A percentile compares a stretch with the other conserved stretches of the same genome.
Evolutionary conservation across 2,797 vertebrate species (phyloP).

Genomic region (Spatula versicolor): DNA sequence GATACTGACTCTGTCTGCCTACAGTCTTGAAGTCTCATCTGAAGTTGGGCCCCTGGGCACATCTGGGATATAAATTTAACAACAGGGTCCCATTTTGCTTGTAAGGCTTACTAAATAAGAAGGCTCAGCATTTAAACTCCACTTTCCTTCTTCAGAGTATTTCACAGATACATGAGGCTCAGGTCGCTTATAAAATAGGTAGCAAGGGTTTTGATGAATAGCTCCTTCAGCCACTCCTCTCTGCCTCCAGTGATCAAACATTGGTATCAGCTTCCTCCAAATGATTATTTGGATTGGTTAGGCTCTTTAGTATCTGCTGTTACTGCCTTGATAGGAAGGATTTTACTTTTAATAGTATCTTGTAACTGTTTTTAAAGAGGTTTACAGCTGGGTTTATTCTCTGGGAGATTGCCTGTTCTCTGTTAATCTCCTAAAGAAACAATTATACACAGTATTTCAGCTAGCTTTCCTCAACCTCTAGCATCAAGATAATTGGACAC

Average conservation of each 20-base stretch:
- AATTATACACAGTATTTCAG: slow-evolving; percentile 14
- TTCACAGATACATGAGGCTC: fast-evolving
- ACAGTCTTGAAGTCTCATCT: not conserved
- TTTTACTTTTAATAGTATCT: slow-evolving; percentile 28
- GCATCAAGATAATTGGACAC: not conserved
- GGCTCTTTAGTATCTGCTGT: slow-evolving; percentile 13
- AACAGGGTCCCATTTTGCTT: not conserved
- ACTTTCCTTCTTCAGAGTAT: not conserved
- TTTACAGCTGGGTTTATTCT: slow-evolving; percentile 32
- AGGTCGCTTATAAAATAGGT: not conserved
- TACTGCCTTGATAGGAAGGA: not conserved
- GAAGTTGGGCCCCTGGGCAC: not conserved
- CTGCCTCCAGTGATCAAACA: not conserved
- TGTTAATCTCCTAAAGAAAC: slow-evolving; percentile 41
- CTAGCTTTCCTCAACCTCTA: slow-evolving; percentile 15
- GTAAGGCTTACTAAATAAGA: not conserved
- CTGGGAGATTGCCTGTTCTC: not conserved
- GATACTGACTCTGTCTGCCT: not conserved
- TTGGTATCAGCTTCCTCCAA: not conserved
- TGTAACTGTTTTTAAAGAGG: slow-evolving; percentile 29
- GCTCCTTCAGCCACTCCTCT: not conserved
- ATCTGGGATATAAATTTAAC: not conserved
- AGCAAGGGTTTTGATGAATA: slow-evolving; percentile 12
- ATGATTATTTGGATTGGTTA: not conserved
- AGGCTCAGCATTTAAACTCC: not conserved